Evolutionary conservation across 2,113 vertebrate species (phyloP).

Genomic region (Macaca mulatta): DNA sequence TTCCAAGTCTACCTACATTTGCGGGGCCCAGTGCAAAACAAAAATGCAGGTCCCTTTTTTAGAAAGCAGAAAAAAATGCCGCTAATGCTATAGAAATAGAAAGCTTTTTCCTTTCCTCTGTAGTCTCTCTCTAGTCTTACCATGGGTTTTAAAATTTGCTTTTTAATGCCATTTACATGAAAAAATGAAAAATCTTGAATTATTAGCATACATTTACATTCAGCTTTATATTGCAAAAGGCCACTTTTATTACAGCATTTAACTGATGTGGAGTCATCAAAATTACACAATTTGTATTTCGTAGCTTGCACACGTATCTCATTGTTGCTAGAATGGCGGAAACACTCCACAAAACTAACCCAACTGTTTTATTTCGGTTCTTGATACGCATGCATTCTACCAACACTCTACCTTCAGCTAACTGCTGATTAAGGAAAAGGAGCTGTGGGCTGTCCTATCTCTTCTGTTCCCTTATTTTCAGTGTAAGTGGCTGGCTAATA

Average conservation of each 20-base stretch:
- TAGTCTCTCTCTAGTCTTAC: not conserved
- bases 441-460: no score
- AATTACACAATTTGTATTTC: not conserved
- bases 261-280: not conserved
- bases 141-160: not conserved
- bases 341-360: not conserved
- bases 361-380: not conserved
- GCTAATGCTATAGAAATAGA: not conserved
- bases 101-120: not conserved
- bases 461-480: not conserved
- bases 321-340: not conserved
- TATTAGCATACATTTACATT: not conserved
- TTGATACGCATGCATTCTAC: not conserved
- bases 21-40: not conserved
- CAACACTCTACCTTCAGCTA: not conserved
- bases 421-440: not conserved
- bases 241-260: not conserved
- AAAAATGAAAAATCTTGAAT: conserved; percentile 21
- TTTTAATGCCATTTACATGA: not conserved
- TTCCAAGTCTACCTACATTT: not conserved
- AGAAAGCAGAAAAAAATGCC: not conserved
- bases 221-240: not conserved
- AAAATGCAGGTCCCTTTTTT: not conserved
- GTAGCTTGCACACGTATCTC: not conserved
- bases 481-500: not conserved